Evolutionary conservation across 2,113 vertebrate species (phyloP).

Genomic region (Gnathonemus echidnorhynchus): DNA sequence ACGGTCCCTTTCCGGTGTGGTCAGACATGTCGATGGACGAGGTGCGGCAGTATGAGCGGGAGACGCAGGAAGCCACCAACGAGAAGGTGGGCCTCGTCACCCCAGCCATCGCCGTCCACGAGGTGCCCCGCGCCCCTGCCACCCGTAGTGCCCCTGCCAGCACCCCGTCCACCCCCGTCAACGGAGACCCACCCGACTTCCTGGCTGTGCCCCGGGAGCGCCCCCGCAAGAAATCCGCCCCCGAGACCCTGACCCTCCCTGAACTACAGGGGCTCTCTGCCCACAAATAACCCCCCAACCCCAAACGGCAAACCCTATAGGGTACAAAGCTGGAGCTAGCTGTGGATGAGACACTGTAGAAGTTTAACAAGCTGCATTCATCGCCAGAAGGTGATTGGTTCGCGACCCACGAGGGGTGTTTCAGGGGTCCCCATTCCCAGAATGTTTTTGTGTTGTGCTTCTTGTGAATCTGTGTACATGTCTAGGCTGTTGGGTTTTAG

Average conservation of each 20-base stretch:
- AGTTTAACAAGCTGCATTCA: background rate
- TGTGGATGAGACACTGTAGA: background rate
- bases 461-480: background rate
- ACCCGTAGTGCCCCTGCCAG: slow-evolving; percentile 53
- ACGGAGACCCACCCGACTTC: slow-evolving; percentile 55
- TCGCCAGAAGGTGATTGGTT: background rate
- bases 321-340: background rate
- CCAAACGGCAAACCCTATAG: background rate
- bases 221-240: slow-evolving; percentile 54
- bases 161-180: slow-evolving; percentile 50
- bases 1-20: background rate
- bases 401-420: background rate
- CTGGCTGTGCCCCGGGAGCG: slow-evolving; percentile 51
- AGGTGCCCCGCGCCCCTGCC: slow-evolving; percentile 35
- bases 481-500: background rate
- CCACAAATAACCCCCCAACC: background rate
- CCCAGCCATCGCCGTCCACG: slow-evolving; percentile 49
- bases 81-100: slow-evolving; percentile 53
- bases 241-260: slow-evolving; percentile 53
- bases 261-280: slow-evolving; percentile 41
- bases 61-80: slow-evolving; percentile 61
- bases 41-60: slow-evolving; percentile 57
- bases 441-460: background rate
- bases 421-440: background rate
- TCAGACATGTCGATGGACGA: slow-evolving; percentile 63